phyloP scores from a whole-genome alignment of 2,113 vertebrate genomes.

The Taurulus bubalis region DNA sequence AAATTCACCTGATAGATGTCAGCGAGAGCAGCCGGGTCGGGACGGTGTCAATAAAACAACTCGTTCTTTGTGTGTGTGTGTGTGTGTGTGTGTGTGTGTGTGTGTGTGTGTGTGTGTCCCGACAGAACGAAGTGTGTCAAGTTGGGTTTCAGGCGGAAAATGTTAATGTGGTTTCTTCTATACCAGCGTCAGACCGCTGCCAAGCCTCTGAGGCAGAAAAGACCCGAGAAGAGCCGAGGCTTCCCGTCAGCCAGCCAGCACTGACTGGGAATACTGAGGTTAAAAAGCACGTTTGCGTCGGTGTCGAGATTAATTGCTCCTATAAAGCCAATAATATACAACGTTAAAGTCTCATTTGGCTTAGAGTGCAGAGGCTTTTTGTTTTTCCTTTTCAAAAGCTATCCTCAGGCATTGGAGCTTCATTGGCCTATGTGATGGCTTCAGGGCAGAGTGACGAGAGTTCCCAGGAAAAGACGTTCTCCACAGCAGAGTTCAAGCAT shows the following conservation, averaged over 20 bases:
- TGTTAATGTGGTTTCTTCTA: slow-evolving; percentile 8
- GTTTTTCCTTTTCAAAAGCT: slow-evolving; percentile 3
- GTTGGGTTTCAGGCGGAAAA: slow-evolving; percentile 3
- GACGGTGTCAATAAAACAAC: slow-evolving; percentile 15
- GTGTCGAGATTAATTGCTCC: slow-evolving; percentile 13
- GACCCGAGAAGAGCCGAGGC: not conserved
- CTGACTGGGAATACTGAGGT: slow-evolving; percentile 7
- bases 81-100: too few relatives aligned
- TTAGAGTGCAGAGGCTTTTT: not conserved
- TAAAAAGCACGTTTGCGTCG: slow-evolving; percentile 16
- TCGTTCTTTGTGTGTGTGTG: too few relatives aligned
- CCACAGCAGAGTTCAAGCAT: slow-evolving; percentile 39
- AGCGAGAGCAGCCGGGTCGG: not conserved
- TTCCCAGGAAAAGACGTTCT: slow-evolving; percentile 40
- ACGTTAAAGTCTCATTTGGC: slow-evolving; percentile 13
- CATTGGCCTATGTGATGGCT: slow-evolving; percentile 30
- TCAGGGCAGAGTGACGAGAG: not conserved
- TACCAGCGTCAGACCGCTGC: not conserved
- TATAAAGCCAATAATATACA: not conserved
- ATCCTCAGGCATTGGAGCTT: not conserved
- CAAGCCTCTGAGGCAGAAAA: slow-evolving; percentile 24
- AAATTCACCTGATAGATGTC: slow-evolving; percentile 36
- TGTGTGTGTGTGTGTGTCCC: too few relatives aligned
- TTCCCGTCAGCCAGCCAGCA: slow-evolving; percentile 1
- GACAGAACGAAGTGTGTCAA: slow-evolving; percentile 24